A percentile compares a stretch with the other conserved stretches of the same genome.
phyloP scores from a whole-genome alignment of 2,113 vertebrate genomes.

The Motacilla tschutschensis region DNA sequence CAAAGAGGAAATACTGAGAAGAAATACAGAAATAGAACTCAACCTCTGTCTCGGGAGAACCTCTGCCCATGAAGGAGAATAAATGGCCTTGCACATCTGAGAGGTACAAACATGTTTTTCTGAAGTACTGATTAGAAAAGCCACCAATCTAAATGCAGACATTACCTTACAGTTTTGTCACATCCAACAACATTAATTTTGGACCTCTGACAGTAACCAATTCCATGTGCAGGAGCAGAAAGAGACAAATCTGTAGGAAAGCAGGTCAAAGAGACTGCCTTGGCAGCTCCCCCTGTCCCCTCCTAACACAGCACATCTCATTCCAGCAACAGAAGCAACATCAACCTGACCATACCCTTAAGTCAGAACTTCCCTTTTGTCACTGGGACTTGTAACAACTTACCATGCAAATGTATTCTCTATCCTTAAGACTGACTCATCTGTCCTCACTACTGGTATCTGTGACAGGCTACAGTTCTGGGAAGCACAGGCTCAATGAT shows the following conservation, averaged over 20 bases:
- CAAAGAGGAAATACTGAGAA: background rate
- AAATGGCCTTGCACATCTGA: background rate
- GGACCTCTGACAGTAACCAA: background rate
- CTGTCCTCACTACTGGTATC: background rate
- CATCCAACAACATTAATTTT: background rate
- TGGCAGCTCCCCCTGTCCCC: background rate
- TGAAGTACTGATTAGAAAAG: background rate
- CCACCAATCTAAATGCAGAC: background rate
- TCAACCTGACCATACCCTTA: background rate
- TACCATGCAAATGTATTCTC: background rate
- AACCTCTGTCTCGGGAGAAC: background rate
- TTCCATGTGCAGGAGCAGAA: background rate
- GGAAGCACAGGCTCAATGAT: background rate
- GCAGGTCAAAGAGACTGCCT: background rate
- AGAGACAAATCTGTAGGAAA: background rate
- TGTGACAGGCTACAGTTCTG: background rate
- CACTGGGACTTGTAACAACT: background rate
- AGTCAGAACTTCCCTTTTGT: background rate
- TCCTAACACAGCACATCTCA: background rate
- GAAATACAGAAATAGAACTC: background rate
- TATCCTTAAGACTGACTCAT: background rate
- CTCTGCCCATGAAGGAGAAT: background rate
- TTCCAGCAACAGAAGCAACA: background rate
- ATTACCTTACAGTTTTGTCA: background rate
- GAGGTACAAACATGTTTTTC: rapidly evolving